These are phyloP conservation scores for Cephus runcator DNA, from an alignment of 2,888 invertebrate genomes.

Conservation along the genomic window DNA sequence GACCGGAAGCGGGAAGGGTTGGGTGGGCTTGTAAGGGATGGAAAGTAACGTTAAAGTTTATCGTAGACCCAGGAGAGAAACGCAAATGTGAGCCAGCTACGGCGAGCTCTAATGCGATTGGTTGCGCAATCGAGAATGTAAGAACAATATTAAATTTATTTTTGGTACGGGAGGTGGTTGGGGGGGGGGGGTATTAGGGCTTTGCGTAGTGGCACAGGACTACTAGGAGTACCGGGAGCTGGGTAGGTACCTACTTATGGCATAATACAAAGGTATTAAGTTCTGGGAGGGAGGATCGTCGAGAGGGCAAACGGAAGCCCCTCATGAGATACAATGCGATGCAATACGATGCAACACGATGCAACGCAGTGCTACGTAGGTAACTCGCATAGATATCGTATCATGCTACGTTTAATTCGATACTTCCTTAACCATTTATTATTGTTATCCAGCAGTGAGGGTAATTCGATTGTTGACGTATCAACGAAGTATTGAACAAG, in stretches of 20 bases:
- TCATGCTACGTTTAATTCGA: neutral
- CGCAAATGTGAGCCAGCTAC: slow-evolving; percentile 32
- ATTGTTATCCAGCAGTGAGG: neutral
- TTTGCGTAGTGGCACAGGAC: slow-evolving; percentile 12
- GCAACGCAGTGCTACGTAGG: neutral
- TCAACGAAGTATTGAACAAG: neutral
- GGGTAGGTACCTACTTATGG: neutral
- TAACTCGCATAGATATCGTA: neutral
- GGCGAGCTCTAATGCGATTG: slow-evolving; percentile 34
- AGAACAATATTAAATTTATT: slow-evolving; percentile 54
- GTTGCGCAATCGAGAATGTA: slow-evolving; percentile 48
- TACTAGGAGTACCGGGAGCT: neutral
- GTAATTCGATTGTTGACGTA: neutral
- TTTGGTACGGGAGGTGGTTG: slow-evolving; percentile 33
- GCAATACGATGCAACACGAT: slow-evolving; percentile 4
- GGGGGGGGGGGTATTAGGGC: slow-evolving; percentile 21
- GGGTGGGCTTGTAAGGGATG: neutral
- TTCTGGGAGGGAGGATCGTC: slow-evolving; percentile 25
- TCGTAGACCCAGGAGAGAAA: neutral
- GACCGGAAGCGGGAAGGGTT: neutral
- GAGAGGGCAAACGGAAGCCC: slow-evolving; percentile 40
- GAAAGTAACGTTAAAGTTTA: neutral
- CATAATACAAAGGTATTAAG: slow-evolving; percentile 25
- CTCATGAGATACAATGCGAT: slow-evolving; percentile 20
- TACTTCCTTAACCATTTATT: neutral